These are phyloP conservation scores for Heliconius hortense DNA, from an alignment of 2,888 invertebrate genomes.

Conservation along the genomic window DNA sequence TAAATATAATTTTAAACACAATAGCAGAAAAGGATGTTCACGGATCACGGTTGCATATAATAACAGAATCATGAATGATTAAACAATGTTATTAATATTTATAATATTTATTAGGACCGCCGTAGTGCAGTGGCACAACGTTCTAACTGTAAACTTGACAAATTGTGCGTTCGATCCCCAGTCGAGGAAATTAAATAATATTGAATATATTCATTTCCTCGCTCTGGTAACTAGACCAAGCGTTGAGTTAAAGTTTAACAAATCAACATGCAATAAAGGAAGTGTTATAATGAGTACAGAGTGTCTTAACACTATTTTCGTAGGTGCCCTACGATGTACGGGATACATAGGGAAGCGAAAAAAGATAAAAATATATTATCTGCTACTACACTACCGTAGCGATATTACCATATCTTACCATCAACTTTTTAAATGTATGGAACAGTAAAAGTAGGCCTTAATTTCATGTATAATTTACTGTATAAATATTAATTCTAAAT, in stretches of 20 bases:
- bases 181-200: too few relatives aligned
- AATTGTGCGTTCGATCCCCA: too few relatives aligned
- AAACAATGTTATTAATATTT: background rate
- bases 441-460: background rate
- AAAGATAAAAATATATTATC: background rate
- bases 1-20: background rate
- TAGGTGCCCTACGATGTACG: too few relatives aligned
- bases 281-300: too few relatives aligned
- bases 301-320: too few relatives aligned
- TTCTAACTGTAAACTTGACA: too few relatives aligned
- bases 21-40: constrained; percentile 1
- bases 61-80: constrained; percentile 10
- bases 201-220: too few relatives aligned
- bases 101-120: background rate
- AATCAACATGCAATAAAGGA: too few relatives aligned
- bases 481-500: background rate
- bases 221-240: too few relatives aligned
- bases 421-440: background rate
- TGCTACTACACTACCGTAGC: background rate
- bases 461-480: background rate
- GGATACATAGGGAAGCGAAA: too few relatives aligned
- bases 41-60: background rate
- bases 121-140: background rate
- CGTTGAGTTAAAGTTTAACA: too few relatives aligned
- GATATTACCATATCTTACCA: background rate